A percentile compares a stretch with the other conserved stretches of the same genome.
phyloP scores from a whole-genome alignment of 2,888 invertebrate genomes.

The Eupithecia abbreviata region DNA sequence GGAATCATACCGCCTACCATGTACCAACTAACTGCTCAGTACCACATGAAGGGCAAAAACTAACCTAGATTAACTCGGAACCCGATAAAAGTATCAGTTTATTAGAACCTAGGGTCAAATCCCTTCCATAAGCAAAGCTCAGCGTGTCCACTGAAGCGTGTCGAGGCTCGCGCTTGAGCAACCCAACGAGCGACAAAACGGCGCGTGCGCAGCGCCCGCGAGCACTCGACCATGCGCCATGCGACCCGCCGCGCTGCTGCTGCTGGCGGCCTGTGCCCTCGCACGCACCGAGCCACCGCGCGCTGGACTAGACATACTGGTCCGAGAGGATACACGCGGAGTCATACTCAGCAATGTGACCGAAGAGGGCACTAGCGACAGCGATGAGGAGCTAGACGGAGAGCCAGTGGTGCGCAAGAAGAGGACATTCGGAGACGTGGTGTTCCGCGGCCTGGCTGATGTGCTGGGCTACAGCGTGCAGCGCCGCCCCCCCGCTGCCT shows the following conservation, averaged over 20 bases:
- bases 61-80: not conserved
- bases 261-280: constrained; percentile 50
- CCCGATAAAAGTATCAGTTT: not conserved
- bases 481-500: constrained; percentile 66
- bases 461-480: constrained; percentile 76
- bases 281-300: constrained; percentile 26
- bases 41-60: not conserved
- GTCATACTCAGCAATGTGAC: constrained; percentile 36
- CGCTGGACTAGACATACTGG: not conserved
- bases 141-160: constrained; percentile 50
- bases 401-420: constrained; percentile 76
- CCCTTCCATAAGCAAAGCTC: constrained; percentile 16
- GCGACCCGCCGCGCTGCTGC: constrained; percentile 64
- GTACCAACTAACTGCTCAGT: not conserved
- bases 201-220: constrained; percentile 58
- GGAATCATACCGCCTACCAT: not conserved
- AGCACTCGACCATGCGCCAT: constrained; percentile 58
- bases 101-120: constrained; percentile 13
- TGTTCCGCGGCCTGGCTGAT: constrained; percentile 80
- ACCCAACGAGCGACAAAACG: constrained; percentile 71
- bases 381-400: constrained; percentile 55
- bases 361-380: constrained; percentile 45
- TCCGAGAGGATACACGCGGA: constrained; percentile 15
- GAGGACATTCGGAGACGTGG: constrained; percentile 78
- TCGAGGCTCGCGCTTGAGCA: constrained; percentile 60